These are phyloP conservation scores for Callospermophilus lateralis DNA, from an alignment of 2,113 vertebrate genomes.

Conservation along the genomic window DNA sequence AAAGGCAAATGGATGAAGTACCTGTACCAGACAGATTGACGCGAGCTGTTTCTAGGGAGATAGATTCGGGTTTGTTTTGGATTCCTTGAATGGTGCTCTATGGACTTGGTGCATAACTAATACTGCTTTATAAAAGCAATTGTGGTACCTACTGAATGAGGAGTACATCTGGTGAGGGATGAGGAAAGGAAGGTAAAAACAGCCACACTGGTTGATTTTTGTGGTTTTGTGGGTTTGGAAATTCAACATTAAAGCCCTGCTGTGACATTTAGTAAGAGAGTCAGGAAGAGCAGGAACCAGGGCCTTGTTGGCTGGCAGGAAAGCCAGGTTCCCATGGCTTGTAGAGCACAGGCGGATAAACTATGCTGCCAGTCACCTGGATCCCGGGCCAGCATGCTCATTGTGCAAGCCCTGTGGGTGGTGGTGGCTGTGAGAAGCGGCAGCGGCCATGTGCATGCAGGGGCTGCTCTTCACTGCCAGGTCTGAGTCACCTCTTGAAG, in stretches of 20 bases:
- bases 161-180: not conserved
- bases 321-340: conserved; percentile 43
- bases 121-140: not conserved
- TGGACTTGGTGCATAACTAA: not conserved
- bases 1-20: not conserved
- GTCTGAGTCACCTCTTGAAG: conserved; percentile 59
- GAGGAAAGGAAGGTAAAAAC: not conserved
- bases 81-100: not conserved
- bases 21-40: not conserved
- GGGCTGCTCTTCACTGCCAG: not conserved
- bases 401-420: conserved; percentile 59
- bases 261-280: not conserved
- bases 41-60: not conserved
- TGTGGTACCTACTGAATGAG: not conserved
- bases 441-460: not conserved
- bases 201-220: not conserved
- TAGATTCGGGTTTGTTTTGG: not conserved
- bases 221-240: conserved; percentile 2
- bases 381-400: not conserved
- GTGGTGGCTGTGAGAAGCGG: not conserved
- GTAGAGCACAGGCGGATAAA: not conserved
- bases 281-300: conserved; percentile 2
- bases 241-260: not conserved
- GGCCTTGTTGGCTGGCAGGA: not conserved
- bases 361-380: conserved; percentile 44